Evolutionary conservation across 2,797 vertebrate species (phyloP).

Genomic region (Perodicticus potto): DNA sequence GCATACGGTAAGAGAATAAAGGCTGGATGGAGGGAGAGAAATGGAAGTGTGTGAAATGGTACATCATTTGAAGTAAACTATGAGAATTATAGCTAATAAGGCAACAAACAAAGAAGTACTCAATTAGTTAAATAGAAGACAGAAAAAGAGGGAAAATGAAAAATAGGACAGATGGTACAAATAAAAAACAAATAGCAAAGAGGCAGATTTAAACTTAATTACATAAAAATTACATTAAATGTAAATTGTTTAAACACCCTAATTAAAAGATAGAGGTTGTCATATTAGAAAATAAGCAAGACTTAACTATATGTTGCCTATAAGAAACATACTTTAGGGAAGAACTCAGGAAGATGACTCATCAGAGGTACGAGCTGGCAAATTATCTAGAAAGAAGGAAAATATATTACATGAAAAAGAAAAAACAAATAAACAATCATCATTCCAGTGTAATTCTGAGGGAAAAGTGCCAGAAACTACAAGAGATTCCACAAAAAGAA

Average conservation of each 20-base stretch:
- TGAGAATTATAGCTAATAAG: background rate
- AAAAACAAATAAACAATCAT: too few relatives aligned
- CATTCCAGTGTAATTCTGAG: too few relatives aligned
- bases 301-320: background rate
- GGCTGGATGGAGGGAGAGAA: background rate
- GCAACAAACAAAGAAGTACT: background rate
- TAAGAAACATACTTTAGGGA: background rate
- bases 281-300: background rate
- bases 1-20: background rate
- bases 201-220: background rate
- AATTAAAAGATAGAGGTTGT: background rate
- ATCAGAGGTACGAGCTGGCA: too few relatives aligned
- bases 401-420: too few relatives aligned
- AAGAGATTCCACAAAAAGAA: too few relatives aligned
- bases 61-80: background rate
- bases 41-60: background rate
- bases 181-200: background rate
- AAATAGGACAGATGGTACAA: background rate
- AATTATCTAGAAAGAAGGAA: too few relatives aligned
- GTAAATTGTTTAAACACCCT: background rate
- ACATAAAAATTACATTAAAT: background rate
- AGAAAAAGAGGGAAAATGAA: background rate
- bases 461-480: too few relatives aligned
- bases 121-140: background rate
- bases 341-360: too few relatives aligned